These are phyloP conservation scores for Caenorhabditis afra DNA, from an alignment of 2,888 invertebrate species.

Conservation along the genomic window DNA sequence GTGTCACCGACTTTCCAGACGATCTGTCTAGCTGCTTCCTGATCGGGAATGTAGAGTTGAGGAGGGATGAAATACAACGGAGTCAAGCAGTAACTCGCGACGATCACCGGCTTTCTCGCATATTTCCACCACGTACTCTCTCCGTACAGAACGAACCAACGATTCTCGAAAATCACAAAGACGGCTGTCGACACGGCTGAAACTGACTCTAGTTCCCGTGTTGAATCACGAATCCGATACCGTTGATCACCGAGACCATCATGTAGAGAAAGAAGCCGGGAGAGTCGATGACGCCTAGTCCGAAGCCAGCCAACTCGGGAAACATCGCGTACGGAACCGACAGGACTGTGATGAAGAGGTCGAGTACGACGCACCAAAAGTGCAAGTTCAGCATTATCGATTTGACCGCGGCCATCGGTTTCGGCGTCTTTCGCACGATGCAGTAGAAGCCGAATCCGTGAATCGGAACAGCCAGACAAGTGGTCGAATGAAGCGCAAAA, in stretches of 20 bases:
- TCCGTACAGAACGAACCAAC: not conserved
- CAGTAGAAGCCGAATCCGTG: conserved; percentile 1
- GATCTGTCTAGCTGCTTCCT: not conserved
- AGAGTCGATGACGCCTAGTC: not conserved
- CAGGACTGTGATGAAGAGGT: not conserved
- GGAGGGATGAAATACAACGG: not conserved
- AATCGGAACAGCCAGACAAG: not conserved
- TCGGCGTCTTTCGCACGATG: not conserved
- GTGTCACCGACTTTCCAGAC: not conserved
- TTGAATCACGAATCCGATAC: not conserved
- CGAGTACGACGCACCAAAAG: not conserved
- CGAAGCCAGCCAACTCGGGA: not conserved
- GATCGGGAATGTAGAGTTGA: not conserved
- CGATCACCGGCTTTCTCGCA: not conserved
- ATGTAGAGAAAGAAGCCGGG: not conserved
- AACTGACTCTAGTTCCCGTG: too few species aligned
- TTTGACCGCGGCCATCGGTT: not conserved
- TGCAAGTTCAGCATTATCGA: not conserved
- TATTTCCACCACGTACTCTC: not conserved
- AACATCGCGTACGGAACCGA: not conserved
- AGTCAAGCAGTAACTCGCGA: not conserved
- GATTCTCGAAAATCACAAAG: not conserved
- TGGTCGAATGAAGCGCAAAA: not conserved
- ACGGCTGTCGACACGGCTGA: not conserved
- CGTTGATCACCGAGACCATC: not conserved